phyloP scores from a whole-genome alignment of 2,888 invertebrate species.

The Erebia epiphron region DNA sequence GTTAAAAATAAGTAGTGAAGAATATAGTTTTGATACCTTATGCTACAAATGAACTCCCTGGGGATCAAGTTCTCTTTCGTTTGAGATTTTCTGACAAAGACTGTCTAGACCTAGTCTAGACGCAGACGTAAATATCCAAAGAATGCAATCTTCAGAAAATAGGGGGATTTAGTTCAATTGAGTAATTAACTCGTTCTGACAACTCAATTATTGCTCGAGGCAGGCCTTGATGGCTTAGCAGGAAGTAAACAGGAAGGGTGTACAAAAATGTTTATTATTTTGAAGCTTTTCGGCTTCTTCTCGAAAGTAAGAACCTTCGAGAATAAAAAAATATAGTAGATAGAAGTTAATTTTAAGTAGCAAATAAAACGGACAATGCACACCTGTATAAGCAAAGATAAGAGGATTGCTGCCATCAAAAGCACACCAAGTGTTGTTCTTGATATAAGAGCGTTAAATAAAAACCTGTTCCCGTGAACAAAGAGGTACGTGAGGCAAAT shows the following conservation, averaged over 20 bases:
- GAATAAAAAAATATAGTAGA: too few species aligned
- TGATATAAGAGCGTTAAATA: constrained; percentile 78
- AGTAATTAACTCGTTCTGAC: constrained; percentile 18
- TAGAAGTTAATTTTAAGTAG: constrained; percentile 20
- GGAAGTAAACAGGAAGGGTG: background rate
- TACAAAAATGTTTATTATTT: too few species aligned
- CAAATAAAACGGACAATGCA: constrained; percentile 31
- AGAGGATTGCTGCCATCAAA: constrained; percentile 69
- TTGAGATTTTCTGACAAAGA: constrained; percentile 36
- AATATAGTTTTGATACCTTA: constrained; percentile 19
- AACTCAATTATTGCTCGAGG: constrained; percentile 15
- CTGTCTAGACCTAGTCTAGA: constrained; percentile 41
- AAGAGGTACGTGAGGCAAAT: constrained; percentile 81
- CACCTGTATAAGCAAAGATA: constrained; percentile 49
- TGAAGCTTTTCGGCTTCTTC: background rate
- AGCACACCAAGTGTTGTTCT: constrained; percentile 73
- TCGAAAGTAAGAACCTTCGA: background rate
- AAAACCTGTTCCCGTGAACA: constrained; percentile 75
- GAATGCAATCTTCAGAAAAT: constrained; percentile 30
- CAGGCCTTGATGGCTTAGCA: background rate
- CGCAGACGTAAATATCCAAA: constrained; percentile 32
- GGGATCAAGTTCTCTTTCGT: constrained; percentile 35
- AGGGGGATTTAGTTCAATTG: constrained; percentile 9
- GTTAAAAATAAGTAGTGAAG: constrained; percentile 12
- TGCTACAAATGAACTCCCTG: constrained; percentile 27